phyloP scores from a whole-genome alignment of 2,797 vertebrate species.

The Pangasius djambal region DNA sequence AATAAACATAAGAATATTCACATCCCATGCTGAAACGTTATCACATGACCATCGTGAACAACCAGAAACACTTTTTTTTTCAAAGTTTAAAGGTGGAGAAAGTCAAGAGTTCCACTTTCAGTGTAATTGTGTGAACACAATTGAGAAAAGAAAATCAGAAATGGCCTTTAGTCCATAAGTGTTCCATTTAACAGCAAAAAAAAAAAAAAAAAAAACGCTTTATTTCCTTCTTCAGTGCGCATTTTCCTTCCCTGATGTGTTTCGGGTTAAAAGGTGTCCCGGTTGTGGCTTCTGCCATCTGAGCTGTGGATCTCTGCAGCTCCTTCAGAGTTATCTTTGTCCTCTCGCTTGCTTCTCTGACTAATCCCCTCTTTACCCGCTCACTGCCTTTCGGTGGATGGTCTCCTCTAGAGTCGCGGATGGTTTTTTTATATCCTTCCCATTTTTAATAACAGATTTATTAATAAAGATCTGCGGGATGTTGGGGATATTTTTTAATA shows the following conservation, averaged over 20 bases:
- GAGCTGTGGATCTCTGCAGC: neutral
- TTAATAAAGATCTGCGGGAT: too few species aligned
- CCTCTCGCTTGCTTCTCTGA: neutral
- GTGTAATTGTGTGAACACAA: too few species aligned
- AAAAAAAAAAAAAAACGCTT: neutral
- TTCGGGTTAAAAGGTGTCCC: neutral
- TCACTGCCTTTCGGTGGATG: neutral
- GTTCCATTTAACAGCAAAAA: neutral
- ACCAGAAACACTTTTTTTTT: too few species aligned
- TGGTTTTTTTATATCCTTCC: neutral
- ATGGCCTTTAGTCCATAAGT: neutral
- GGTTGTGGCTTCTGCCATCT: neutral
- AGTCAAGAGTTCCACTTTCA: too few species aligned
- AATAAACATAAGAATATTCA: too few species aligned
- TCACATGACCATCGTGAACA: too few species aligned
- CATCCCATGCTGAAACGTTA: too few species aligned
- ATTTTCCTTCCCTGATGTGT: neutral
- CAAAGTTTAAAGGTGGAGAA: too few species aligned
- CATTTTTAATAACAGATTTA: neutral
- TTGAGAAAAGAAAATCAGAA: neutral
- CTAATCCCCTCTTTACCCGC: neutral
- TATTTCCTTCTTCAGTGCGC: neutral
- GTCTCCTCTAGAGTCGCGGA: neutral
- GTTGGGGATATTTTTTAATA: neutral
- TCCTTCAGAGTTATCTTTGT: neutral